phyloP scores from a whole-genome alignment of 2,113 vertebrate species.

The Cryptomyrus ogoouensis region DNA sequence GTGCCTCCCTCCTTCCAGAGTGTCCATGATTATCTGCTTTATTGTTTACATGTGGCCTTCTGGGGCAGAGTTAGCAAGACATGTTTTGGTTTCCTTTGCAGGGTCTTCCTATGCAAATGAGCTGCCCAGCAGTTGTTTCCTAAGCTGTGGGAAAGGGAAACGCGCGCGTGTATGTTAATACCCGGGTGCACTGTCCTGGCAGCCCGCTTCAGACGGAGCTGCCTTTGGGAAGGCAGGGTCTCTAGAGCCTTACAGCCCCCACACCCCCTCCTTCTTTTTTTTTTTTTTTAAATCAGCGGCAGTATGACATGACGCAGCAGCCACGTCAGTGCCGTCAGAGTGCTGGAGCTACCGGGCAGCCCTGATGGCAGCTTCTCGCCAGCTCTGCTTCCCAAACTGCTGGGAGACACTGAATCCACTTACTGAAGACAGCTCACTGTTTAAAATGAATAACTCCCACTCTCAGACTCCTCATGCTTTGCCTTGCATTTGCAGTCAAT shows the following conservation, averaged over 20 bases:
- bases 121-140: not conserved
- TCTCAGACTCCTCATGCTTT: not conserved
- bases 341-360: not conserved
- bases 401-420: not conserved
- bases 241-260: not conserved
- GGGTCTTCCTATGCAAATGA: not conserved
- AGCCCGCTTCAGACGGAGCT: not conserved
- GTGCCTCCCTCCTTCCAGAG: not conserved
- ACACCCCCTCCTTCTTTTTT: no score
- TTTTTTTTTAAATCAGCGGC: not conserved
- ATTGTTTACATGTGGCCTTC: not conserved
- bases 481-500: not conserved
- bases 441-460: not conserved
- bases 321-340: not conserved
- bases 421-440: not conserved
- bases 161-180: not conserved
- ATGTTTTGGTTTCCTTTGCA: constrained; percentile 17
- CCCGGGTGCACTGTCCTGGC: not conserved
- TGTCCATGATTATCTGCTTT: not conserved
- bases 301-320: not conserved
- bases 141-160: not conserved
- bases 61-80: constrained; percentile 4
- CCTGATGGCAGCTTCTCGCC: not conserved
- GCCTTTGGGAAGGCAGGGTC: not conserved
- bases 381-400: not conserved